Base-by-base conservation (phyloP, 2,113 vertebrate species). In the Plecturocebus donacophilus region DNA sequence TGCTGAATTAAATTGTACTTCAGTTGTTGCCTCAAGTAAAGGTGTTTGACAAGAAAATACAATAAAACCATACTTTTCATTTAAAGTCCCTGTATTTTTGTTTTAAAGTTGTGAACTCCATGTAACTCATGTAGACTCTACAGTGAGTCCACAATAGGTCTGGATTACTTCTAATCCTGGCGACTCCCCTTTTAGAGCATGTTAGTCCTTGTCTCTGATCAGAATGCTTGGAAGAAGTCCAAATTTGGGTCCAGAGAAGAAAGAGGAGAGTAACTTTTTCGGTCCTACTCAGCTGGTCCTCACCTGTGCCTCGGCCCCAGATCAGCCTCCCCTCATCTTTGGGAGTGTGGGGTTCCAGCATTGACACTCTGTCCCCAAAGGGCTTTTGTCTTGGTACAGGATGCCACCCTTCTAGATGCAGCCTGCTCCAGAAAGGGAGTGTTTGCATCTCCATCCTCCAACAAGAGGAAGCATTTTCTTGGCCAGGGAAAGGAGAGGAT, bases 1-100 rank as follows among this genome's bases (percentile, higher is more conserved):
- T 89, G 91, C 91, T 97, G 96, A 96, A 94, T 95, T 97, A 97
- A 98, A 88, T 98, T 94, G 95, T 97, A 91, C 42, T 95, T 97
- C 71, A 96, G 52, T 90, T 97, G 92, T 97, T 97, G 93, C 94
- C 73, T 91, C 83, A 92, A 96, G 82, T 97, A 86, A 97, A 96
- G 94, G 87, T 93, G 70, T 93, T 97, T 97, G 92, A 98, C 61
- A 96, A 90, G 96, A 96, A 98, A 96, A 96, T 96, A 81, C 13
- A 73, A 45, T 77, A 91, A 95, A 96, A 96, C 77, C 94, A 47
- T 94, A 84, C 88, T 95, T 95, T 98, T 85, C 88, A 83, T 87
- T 95, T 90, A 97, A 82, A 52, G 8, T 73, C 56, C 76, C 49
- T 6, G 1, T 52, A 91, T 75, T 95, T 95, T 95, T 64, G 38